Evolutionary conservation across 30 jellyfish, hydroid and myxozoan genomes (phyloP).

Genomic region (Morbakka virulenta): DNA sequence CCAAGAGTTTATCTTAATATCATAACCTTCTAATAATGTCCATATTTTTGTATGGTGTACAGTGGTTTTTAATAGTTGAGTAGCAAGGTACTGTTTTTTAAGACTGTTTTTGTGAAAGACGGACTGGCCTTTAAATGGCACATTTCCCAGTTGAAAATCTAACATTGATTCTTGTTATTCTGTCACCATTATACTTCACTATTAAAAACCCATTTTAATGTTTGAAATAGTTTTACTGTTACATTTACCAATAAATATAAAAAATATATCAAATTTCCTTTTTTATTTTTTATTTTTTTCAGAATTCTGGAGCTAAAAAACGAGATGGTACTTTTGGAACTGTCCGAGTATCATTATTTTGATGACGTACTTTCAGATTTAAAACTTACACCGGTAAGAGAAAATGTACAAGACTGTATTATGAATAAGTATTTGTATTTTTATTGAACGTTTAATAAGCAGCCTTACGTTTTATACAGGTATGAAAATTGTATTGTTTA

Average conservation of each 20-base stretch:
- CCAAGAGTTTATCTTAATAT: too few species aligned
- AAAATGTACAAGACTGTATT: background rate
- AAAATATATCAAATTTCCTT: too few species aligned
- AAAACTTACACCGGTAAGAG: slow-evolving; percentile 88
- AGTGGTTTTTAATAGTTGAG: too few species aligned
- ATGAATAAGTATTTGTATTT: background rate
- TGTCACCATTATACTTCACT: background rate
- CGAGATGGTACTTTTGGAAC: slow-evolving; percentile 85
- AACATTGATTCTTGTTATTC: background rate
- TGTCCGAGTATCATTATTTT: slow-evolving; percentile 83
- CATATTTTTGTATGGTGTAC: too few species aligned
- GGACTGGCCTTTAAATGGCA: too few species aligned
- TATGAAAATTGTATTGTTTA: too few species aligned
- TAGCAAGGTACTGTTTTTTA: too few species aligned
- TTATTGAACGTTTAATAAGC: background rate
- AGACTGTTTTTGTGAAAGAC: too few species aligned
- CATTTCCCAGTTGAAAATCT: too few species aligned
- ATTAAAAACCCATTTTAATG: background rate
- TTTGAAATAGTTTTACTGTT: too few species aligned
- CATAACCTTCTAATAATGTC: too few species aligned
- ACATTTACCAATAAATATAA: too few species aligned
- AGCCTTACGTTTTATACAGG: background rate
- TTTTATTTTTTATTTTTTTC: background rate
- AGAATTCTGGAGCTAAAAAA: slow-evolving; percentile 87
- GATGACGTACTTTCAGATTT: slow-evolving; percentile 93